phyloP scores from a whole-genome alignment of 2,797 vertebrate genomes.

The Rhinichthys osculus region DNA sequence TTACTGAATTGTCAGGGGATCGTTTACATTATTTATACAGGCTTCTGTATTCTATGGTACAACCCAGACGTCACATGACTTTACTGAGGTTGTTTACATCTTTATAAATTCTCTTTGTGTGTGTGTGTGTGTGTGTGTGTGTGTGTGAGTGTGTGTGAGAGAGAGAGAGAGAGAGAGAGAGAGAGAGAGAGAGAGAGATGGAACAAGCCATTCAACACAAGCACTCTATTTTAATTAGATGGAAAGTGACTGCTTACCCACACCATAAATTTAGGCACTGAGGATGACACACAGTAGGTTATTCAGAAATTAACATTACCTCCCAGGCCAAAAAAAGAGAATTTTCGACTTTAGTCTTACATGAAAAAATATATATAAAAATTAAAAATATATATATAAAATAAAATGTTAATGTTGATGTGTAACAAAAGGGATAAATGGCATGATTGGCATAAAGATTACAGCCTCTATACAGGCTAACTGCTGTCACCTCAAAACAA shows the following conservation, averaged over 20 bases:
- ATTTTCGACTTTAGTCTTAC: neutral
- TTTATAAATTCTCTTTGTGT: constrained; percentile 38
- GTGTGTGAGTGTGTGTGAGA: too few species aligned
- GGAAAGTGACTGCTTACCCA: constrained; percentile 70
- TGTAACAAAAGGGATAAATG: neutral
- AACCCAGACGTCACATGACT: constrained; percentile 63
- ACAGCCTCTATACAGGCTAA: neutral
- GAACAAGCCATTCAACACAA: constrained; percentile 69
- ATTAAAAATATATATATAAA: too few species aligned
- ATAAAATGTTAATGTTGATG: too few species aligned
- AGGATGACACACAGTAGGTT: neutral
- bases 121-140: neutral
- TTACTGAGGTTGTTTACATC: constrained; percentile 60
- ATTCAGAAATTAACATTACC: constrained; percentile 67
- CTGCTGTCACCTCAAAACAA: neutral
- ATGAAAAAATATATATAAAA: too few species aligned
- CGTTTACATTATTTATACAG: constrained; percentile 67
- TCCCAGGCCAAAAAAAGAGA: neutral
- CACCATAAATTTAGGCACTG: constrained; percentile 70
- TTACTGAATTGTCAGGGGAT: constrained; percentile 27
- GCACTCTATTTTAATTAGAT: constrained; percentile 79
- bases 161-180: too few species aligned
- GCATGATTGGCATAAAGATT: neutral
- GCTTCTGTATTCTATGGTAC: constrained; percentile 59
- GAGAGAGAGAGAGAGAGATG: constrained; percentile 60